These are phyloP conservation scores for Poecilia latipinna DNA, from an alignment of 2,113 vertebrate species.

Conservation along the genomic window DNA sequence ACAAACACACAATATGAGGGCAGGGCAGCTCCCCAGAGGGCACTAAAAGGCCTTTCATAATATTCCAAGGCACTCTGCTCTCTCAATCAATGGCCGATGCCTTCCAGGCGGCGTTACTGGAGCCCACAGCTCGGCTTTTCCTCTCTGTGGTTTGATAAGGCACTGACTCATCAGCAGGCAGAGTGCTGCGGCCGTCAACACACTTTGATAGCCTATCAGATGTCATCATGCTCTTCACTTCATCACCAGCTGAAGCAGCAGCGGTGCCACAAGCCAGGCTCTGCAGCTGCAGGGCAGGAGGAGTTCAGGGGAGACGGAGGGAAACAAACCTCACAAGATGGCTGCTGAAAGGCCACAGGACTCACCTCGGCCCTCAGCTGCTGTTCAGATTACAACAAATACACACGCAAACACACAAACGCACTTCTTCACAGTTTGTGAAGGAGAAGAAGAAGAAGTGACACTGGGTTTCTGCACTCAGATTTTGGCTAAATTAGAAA, in stretches of 20 bases:
- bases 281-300: not conserved
- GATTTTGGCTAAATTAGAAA: not conserved
- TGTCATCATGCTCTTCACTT: constrained; percentile 5
- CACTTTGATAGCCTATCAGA: not conserved
- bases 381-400: not conserved
- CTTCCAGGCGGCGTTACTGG: constrained; percentile 34
- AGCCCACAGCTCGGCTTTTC: constrained; percentile 35
- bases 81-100: constrained; percentile 47
- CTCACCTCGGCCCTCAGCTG: not conserved
- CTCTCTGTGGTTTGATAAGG: constrained; percentile 42
- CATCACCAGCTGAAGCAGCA: not conserved
- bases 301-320: not conserved
- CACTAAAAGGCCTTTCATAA: constrained; percentile 62
- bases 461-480: not conserved
- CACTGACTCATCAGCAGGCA: constrained; percentile 31
- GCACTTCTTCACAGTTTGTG: too few relatives aligned
- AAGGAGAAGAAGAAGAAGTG: too few relatives aligned
- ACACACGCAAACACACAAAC: not conserved
- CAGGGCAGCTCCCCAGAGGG: constrained; percentile 49
- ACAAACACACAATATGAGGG: constrained; percentile 30
- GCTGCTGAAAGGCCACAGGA: not conserved
- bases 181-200: constrained; percentile 32
- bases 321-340: constrained; percentile 15
- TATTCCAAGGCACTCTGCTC: constrained; percentile 56
- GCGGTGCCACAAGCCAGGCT: not conserved